These are phyloP conservation scores for Neomorphus geoffroyi DNA, from an alignment of 2,797 vertebrate genomes.

Conservation along the genomic window DNA sequence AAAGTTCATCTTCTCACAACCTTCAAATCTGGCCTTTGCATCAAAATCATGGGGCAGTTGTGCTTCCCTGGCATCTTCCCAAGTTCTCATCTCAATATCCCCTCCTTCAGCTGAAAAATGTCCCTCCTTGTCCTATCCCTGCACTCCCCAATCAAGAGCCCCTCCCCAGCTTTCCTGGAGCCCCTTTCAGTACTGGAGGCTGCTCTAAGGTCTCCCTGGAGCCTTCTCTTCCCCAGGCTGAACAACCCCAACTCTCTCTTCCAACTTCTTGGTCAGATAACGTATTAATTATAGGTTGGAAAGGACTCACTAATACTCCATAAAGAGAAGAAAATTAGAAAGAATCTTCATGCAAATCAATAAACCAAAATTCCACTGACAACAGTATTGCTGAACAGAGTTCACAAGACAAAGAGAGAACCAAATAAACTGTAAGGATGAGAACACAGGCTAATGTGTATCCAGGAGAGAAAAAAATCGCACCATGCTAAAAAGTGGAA, in stretches of 20 bases:
- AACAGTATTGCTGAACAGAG: background rate
- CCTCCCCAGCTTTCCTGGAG: too few relatives aligned
- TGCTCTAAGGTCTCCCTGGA: too few relatives aligned
- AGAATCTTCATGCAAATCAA: background rate
- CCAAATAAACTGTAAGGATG: background rate
- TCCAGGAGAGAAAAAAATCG: background rate
- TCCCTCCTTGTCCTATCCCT: too few relatives aligned
- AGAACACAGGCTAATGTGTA: background rate
- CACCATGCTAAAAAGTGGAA: background rate
- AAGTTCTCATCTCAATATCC: too few relatives aligned
- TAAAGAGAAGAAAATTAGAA: background rate
- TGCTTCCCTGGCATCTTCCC: background rate
- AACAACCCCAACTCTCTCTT: too few relatives aligned
- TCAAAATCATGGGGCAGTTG: background rate
- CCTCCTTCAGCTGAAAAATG: too few relatives aligned
- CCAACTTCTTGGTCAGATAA: background rate
- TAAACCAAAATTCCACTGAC: background rate
- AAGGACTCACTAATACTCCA: accelerated
- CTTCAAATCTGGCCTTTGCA: background rate
- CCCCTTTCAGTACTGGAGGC: too few relatives aligned
- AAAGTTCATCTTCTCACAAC: background rate
- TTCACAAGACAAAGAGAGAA: background rate
- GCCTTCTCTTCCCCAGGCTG: too few relatives aligned
- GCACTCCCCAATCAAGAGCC: too few relatives aligned
- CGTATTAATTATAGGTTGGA: background rate